Evolutionary conservation across 1,140 invertebrate genomes (phyloP), one percentile per base, ranked within the genome.

Genomic region (Charaxes varanes): DNA sequence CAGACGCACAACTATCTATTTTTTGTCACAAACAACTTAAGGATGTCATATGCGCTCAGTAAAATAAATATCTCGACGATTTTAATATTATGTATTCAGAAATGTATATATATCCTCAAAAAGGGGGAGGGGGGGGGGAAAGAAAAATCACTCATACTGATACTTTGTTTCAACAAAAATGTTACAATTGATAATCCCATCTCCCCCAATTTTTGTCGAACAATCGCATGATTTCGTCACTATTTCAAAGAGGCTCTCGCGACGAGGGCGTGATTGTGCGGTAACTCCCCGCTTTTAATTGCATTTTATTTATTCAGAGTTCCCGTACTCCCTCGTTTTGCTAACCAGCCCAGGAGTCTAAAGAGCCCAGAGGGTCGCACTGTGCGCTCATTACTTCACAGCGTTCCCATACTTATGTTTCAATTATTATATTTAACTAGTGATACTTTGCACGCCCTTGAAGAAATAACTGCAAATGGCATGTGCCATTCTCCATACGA

Each of bases 231-330:
- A 55, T 62, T 62, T 48, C 48, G 54, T 60, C 60, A 52, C 45
- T 57, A 61, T 59, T 64, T 56, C 45, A 53, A 48, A 66, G 58
- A 55, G 34, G 37, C 41, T 52, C 33, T 41, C 26, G 26, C 28
- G 4, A 30, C 22, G 50, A 46, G 55, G 37, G 51, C 48, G 44
- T 53, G 52, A 42, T 48, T 43, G 51, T 48, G 51, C 34, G 31
- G 28, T 41, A 33, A 40, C 52, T 47, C 58, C 55, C 67, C 65
- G 38, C 41, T 62, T 59, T 53, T 70, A 77, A 77, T 80, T 74
- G 63, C 58, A 63, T 69, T 74, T 80, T 74, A 77, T 76, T 79
- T 77, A 79, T 77, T 79, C 64, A 79, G 47, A 51, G 62, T 68
- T 56, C 53, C 51, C 48, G 51, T 44, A 47, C 53, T 49, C 56